Base-by-base conservation (phyloP, 2,113 vertebrate species). In the Nibea coibor region DNA sequence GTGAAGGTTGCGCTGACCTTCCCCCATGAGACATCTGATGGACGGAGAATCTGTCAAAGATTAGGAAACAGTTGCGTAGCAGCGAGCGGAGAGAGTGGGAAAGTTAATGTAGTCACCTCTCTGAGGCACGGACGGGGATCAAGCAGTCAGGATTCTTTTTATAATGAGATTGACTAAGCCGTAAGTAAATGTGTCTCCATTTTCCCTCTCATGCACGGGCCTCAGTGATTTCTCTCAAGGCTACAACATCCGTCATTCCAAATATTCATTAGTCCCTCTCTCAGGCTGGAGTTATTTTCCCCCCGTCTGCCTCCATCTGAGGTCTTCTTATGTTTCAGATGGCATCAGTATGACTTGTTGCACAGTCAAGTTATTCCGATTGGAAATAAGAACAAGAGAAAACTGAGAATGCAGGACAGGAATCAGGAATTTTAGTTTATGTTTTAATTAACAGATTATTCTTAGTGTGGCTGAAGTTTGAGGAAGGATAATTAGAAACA, bases 1-100 rank as follows among this genome's bases (percentile, higher is more conserved):
- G 78, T n/a, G 70, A 87, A 87, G 83, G 87, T 88, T 87, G 86
- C 31, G 0, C 39, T 87, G 82, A 89, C 84, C 84, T 91, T 82
- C 76, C 68, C 75, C 71, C 50, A 11, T 75, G 75, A 87, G 87
- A 80, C 50, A 2, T 62, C 31, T 87, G 80, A 86, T 80, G 64
- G 78, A 83, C 56, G 22, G 68, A 80, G 51, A 74, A 81, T 71
- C 75, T 72, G 82, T 62, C 70, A 71, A 63, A 78, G 74, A 82
- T 75, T 50, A 42, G 80, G 81, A 87, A 73, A 62, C 65, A 31
- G 68, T 74, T 65, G 47, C 8, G 0, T 50, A 47, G 62, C 63
- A 24, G 50, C 11, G 57, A 63, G 42, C 35, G 19, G 68, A 85
- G 50, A 68, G 35, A 31, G 59, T 43, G 56, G 35, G 24, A 70